These are phyloP conservation scores for Plebejus melissa DNA, from an alignment of 2,888 invertebrate genomes.

Conservation along the genomic window DNA sequence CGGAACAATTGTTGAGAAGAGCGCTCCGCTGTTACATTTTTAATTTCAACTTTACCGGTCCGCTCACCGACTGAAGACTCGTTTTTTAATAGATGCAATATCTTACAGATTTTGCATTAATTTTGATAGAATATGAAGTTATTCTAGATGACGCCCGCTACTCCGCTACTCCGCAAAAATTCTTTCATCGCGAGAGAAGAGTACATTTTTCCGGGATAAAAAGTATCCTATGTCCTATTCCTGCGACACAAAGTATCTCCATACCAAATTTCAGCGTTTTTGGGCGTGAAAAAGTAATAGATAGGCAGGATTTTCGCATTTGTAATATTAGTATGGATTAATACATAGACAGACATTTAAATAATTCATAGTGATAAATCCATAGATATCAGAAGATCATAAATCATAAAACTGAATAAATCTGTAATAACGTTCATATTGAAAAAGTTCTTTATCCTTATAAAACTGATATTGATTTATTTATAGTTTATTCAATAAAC, in stretches of 20 bases:
- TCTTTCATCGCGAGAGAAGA: too few species aligned
- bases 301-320: too few species aligned
- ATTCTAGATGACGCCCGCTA: background rate
- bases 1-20: conserved; percentile 61
- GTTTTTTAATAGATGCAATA: conserved; percentile 38
- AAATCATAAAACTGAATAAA: background rate
- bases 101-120: background rate
- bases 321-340: background rate
- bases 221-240: too few species aligned
- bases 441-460: background rate
- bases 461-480: background rate
- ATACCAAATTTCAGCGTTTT: too few species aligned
- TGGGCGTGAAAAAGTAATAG: too few species aligned
- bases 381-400: too few species aligned
- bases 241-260: too few species aligned
- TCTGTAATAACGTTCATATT: background rate
- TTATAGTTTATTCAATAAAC: background rate
- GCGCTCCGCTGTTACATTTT: conserved; percentile 62
- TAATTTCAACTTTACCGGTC: conserved; percentile 64
- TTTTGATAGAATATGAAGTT: background rate
- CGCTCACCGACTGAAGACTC: conserved; percentile 43
- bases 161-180: too few species aligned
- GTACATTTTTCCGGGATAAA: too few species aligned
- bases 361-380: background rate
- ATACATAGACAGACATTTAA: background rate